Evolutionary conservation across 2,113 vertebrate genomes (phyloP), one percentile per base, ranked within the genome.

Genomic region (Dasyprocta punctata): DNA sequence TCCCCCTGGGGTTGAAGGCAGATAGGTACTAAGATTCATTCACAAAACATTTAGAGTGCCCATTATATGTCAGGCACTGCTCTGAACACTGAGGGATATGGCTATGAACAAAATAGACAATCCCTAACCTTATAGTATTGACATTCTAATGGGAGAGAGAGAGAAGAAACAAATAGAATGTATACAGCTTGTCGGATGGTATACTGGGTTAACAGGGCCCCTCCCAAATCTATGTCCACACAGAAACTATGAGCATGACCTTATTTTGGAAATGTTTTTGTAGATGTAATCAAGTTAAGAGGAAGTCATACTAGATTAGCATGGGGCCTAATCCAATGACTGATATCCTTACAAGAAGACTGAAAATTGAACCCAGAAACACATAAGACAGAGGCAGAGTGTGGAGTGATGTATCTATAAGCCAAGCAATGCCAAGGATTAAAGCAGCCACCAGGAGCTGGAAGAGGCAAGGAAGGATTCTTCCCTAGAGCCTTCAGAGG

Each of bases 191-290:
- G 30, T 61, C 81, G 63, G 47, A 60, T 88, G 49, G 13, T 90
- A 6, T 87, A n/a, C 73, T 80, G 58, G 41, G 49, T 86, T 88
- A 63, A 92, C 41, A 78, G 47, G 49, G 26, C 30, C 36, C 69
- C 63, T 24, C 69, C 41, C 22, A 94, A 90, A 77, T 81, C 89
- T n/a, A 91, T 63, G n/a, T 47, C 82, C 38, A 86, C 69, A 20
- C 11, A 67, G 75, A 67, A 94, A 22, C 84, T 58, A 47, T 87
- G 78, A 85, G 61, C 52, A 16, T 95, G 63, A 95, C 13, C 83
- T 96, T 86, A 47, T 58, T 95, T 92, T 92, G 49, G 69, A 90
- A 96, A 77, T 9, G 26, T 84, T 82, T 95, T 92, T 71, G 33
- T 58, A 84, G 58, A 83, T 87, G 20, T 94, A 86, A 75, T 83